Percentiles rank a stretch among this genome's conserved stretches.
Evolutionary conservation across 2,797 vertebrate genomes (phyloP).

Genomic region (Mastacembelus armatus): DNA sequence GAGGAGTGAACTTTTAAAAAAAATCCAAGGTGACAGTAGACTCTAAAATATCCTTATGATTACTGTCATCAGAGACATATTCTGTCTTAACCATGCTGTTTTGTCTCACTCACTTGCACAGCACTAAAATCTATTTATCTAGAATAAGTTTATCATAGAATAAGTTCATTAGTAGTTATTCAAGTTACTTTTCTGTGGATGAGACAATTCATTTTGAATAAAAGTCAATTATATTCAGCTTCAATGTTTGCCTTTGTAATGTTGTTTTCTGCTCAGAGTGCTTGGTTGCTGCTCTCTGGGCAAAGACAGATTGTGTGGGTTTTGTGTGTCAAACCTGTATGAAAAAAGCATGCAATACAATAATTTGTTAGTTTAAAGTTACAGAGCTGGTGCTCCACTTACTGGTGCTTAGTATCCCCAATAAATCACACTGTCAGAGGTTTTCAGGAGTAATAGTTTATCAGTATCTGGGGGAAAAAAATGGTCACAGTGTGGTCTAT

Average conservation of each 20-base stretch:
- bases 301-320: slow-evolving; percentile 16
- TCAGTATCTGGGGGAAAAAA: slow-evolving; percentile 19
- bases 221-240: slow-evolving; percentile 2
- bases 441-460: slow-evolving; percentile 27
- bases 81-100: neutral
- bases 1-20: slow-evolving; percentile 32
- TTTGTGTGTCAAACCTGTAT: slow-evolving; percentile 16
- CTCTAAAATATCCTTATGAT: slow-evolving; percentile 18
- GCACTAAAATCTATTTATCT: neutral
- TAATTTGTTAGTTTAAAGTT: slow-evolving; percentile 14
- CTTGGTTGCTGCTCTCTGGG: slow-evolving; percentile 7
- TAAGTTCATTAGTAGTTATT: no score
- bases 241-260: neutral
- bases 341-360: neutral
- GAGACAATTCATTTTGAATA: neutral
- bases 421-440: slow-evolving; percentile 44
- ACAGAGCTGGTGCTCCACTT: slow-evolving; percentile 6
- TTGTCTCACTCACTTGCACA: neutral
- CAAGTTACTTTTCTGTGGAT: no score
- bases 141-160: neutral
- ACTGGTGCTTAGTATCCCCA: slow-evolving; percentile 17
- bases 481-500: neutral
- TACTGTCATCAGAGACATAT: slow-evolving; percentile 5
- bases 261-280: neutral
- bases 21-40: slow-evolving; percentile 37